Conservation (phyloP, 30 jellyfish, hydroid and myxozoan genomes). For the Hydra vulgaris region DNA sequence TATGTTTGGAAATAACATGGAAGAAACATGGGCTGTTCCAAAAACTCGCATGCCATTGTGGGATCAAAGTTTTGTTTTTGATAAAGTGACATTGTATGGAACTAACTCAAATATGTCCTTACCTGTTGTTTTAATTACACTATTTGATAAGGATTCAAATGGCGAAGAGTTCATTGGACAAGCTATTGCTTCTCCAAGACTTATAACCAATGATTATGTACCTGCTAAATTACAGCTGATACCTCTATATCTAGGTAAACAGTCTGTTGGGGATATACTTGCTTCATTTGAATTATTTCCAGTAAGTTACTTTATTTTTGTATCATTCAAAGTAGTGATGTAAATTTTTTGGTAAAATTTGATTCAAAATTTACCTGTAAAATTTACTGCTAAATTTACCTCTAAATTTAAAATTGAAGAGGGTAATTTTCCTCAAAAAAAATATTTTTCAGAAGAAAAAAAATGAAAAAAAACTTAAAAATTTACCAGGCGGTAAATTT, state of each 20-base stretch:
- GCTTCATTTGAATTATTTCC: slow-evolving; percentile 87
- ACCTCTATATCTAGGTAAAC: slow-evolving; percentile 60
- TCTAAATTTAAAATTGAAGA: too few species aligned
- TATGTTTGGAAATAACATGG: slow-evolving; percentile 33
- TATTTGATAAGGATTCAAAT: slow-evolving; percentile 47
- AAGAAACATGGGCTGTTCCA: slow-evolving; percentile 45
- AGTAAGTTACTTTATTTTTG: slow-evolving; percentile 25
- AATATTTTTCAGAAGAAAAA: too few species aligned
- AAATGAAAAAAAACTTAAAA: too few species aligned
- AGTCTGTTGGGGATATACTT: slow-evolving; percentile 67
- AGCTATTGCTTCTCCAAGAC: slow-evolving; percentile 10
- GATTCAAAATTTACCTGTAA: too few species aligned
- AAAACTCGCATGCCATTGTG: slow-evolving; percentile 73
- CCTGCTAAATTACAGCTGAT: slow-evolving; percentile 57
- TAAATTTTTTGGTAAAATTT: too few species aligned
- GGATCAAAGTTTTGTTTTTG: slow-evolving; percentile 56
- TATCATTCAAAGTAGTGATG: neutral
- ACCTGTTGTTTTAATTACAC: slow-evolving; percentile 52
- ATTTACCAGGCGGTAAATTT: too few species aligned
- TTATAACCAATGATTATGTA: neutral
- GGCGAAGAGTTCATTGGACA: slow-evolving; percentile 30
- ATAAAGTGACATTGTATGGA: slow-evolving; percentile 37
- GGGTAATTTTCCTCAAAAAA: too few species aligned
- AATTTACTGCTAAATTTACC: too few species aligned
- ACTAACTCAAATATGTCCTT: slow-evolving; percentile 31